These are phyloP conservation scores for Cremastobaeus sp. DNA, from an alignment of 2,888 invertebrate genomes.

Conservation along the genomic window DNA sequence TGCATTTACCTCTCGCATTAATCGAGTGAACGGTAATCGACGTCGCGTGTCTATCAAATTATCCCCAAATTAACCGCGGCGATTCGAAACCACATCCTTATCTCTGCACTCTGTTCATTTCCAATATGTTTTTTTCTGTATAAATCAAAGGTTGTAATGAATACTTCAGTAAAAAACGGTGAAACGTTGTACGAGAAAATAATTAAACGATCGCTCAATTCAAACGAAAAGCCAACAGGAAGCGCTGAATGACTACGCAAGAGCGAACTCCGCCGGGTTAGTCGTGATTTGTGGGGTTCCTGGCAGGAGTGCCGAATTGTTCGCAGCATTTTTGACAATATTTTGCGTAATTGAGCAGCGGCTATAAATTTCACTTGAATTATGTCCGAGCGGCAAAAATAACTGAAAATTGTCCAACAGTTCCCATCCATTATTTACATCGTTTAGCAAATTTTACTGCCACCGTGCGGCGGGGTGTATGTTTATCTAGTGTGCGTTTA, in stretches of 20 bases:
- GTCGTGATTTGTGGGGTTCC: conserved; percentile 60
- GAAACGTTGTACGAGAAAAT: conserved; percentile 52
- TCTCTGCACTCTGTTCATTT: not conserved
- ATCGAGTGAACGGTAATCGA: too few species aligned
- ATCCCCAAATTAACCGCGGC: too few species aligned
- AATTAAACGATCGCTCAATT: conserved; percentile 62
- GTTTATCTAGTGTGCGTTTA: not conserved
- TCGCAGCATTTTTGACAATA: conserved; percentile 69
- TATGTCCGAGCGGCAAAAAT: conserved; percentile 72
- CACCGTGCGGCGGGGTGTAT: conserved; percentile 61
- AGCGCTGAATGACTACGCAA: conserved; percentile 61
- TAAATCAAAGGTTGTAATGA: conserved; percentile 47
- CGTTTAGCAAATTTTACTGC: conserved; percentile 76
- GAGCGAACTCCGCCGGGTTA: conserved; percentile 61
- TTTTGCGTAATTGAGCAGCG: conserved; percentile 75
- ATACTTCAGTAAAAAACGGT: conserved; percentile 32
- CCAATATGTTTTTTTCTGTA: conserved; percentile 31
- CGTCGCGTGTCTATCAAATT: too few species aligned
- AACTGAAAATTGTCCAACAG: conserved; percentile 74
- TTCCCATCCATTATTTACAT: conserved; percentile 75
- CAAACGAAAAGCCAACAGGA: conserved; percentile 59
- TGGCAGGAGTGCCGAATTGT: conserved; percentile 60
- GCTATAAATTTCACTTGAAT: conserved; percentile 74
- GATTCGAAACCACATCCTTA: too few species aligned
- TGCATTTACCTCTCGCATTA: too few species aligned